Base-by-base conservation (phyloP, 1,140 invertebrate genomes). In the Propsilocerus akamusi region DNA sequence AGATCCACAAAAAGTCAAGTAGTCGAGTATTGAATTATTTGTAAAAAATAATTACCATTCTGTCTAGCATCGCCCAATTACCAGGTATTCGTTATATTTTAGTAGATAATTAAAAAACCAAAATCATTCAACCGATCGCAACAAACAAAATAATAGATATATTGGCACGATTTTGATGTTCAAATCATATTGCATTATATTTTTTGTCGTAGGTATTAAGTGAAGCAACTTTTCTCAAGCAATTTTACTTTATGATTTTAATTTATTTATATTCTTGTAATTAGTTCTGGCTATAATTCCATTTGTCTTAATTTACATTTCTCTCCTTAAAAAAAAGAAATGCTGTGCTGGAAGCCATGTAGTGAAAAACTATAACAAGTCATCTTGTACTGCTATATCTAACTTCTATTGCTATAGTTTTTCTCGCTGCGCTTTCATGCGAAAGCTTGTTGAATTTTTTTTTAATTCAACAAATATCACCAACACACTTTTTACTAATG, bases 21-120 rank as follows among this genome's bases (percentile, higher is more conserved):
- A 20, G 34, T 20, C 14, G 22, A 14, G 8, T 41, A 20, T 20
- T 41, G 34, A 20, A 41, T 41, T 30, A 30, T 30, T 41, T 14
- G 34, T 20, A 41, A 20, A 41, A 20, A 20, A 20, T 20, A 20
- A 37, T 41, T 41, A 14, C 34, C 22, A 41, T 41, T 41, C 22
- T 41, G 14, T 30, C 17, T 41, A 41, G 34, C 34, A 41, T 41
- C 34, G 22, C 14, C 17, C 34, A 41, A 30, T 30, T 30, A 30
- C 11, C 28, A 41, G 34, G 34, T 41, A 41, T 41, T 41, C 34
- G 34, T 41, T 41, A 41, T 41, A 41, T 41, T 41, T 41, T n/a
- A n/a, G n/a, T 41, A 17, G 22, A 20, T 41, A 41, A 20, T 41
- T 20, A 41, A 5, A 41, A 7, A 7, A 17, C 22, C 10, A 20